Evolutionary conservation across 1,140 invertebrate species (phyloP).

Genomic region (Trachymyrmex septentrionalis): DNA sequence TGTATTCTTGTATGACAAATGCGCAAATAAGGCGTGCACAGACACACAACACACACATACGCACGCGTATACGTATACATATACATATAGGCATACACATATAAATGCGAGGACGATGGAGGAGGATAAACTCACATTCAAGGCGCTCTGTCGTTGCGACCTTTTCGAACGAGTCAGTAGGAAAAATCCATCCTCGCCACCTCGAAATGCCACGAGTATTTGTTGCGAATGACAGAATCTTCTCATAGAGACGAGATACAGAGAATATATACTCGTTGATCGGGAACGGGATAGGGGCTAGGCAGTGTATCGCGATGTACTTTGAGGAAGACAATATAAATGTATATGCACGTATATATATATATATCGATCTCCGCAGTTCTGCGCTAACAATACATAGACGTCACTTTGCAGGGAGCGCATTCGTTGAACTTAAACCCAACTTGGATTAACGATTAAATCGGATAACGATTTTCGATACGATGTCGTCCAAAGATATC

Average conservation of each 20-base stretch:
- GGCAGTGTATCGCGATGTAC: slow-evolving; percentile 30
- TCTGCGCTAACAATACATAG: slow-evolving; percentile 4
- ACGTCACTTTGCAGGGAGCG: not conserved
- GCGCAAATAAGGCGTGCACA: slow-evolving; percentile 33
- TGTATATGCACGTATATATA: not conserved
- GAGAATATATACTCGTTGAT: slow-evolving; percentile 24
- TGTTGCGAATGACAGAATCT: slow-evolving; percentile 76
- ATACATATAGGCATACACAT: not conserved
- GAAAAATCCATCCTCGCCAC: slow-evolving; percentile 68
- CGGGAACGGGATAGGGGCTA: slow-evolving; percentile 43
- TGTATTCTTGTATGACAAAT: slow-evolving; percentile 33
- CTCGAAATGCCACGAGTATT: slow-evolving; percentile 75
- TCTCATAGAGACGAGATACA: slow-evolving; percentile 52
- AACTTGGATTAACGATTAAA: slow-evolving; percentile 19
- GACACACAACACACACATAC: not conserved
- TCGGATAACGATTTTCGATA: slow-evolving; percentile 16
- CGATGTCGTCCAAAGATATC: not conserved
- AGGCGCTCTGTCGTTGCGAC: slow-evolving; percentile 65
- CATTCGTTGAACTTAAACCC: slow-evolving; percentile 31
- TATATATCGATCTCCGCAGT: slow-evolving; percentile 50
- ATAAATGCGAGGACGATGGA: not conserved
- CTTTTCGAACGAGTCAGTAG: slow-evolving; percentile 62
- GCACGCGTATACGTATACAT: too few species aligned
- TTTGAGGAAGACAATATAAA: slow-evolving; percentile 21
- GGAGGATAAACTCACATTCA: slow-evolving; percentile 35